Base-by-base conservation (phyloP, 1,140 invertebrate genomes). In the Pseudoatta argentina region DNA sequence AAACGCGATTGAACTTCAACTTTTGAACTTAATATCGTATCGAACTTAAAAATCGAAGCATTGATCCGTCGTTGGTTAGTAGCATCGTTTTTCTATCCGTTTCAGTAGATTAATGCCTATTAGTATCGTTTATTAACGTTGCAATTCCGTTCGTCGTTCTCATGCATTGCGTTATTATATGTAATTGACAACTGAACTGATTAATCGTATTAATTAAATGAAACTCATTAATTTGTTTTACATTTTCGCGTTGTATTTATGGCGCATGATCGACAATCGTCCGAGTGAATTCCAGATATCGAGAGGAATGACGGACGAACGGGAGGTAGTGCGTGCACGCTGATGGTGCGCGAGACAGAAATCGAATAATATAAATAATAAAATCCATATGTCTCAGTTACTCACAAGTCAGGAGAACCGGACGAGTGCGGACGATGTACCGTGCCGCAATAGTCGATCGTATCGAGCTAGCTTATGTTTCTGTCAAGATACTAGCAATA, bases 191-290 rank as follows among this genome's bases (percentile, higher is more conserved):
- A 10, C 21, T 16, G 51, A 48, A 55, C 64, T 24, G 69, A 83
- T 83, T 83, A 83, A 83, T 83, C 79, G 27, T 10, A 72, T n/a
- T 30, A 82, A 82, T 82, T 81, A 81, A 81, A 71, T 48, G 21
- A 57, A 57, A 57, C 10, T 48, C 30, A 48, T 81, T 81, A 81
- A 57, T 53, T 48, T 64, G n/a, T 69, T 79, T 69, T 67, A 53
- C n/a, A 5, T 55, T 8, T 39, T 34, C n/a, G 51, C 34, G 51
- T 71, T 44, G 16, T 39, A 71, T 71, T 81, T 81, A 71, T 44
- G 27, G 24, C 2, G 12, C 30, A 8, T 21, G 51, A 30, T 71
- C 78, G 53, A 71, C 63, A 81, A 57, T 71, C 34, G 16, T 81
- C 14, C 77, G 77, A 71, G 39, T 27, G 55, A 85, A 66, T 64